Base-by-base conservation (phyloP, 2,888 invertebrate species). In the Cactoblastis cactorum region DNA sequence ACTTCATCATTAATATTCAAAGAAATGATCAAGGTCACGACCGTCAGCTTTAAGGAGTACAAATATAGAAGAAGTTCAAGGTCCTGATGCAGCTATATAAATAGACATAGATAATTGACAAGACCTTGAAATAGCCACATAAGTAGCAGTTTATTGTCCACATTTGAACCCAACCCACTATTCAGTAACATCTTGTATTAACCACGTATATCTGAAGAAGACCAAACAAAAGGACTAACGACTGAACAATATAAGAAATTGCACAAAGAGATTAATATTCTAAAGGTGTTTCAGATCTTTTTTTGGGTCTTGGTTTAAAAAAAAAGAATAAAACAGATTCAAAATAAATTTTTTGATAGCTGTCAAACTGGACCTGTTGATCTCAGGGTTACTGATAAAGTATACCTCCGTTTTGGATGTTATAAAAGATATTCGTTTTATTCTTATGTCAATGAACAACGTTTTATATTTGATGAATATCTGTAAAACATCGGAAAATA, bases 191-290 rank as follows among this genome's bases (percentile, higher is more conserved):
- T 18, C 38, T 2, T 15, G 37, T 8, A 14, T 18, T 18, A 32
- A 17, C 15, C 11, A 28, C 15, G 1, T 28, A 28, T 19, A 14
- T n/a, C 14, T 24, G 22, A 6, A 28, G 43, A 43, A 43, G 43
- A n/a, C 28, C 28, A 28, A 28, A 43, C 43, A 43, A 43, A 28
- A 24, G 14, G 41, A 39, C n/a, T 19, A 41, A 41, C 19, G 39
- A 41, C 39, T 3, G 39, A 18, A 43, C 28, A 43, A 43, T 43
- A n/a, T 24, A 43, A 15, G 0, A 14, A 43, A 28, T 43, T 43
- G 17, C 43, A 43, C 28, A 41, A 41, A 24, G 24, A 15, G 37
- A 11, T 18, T 18, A 11, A 34, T 14, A 18, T 37, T 18, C 9
- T 1, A 28, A 28, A 4, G 28, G 4, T 28, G 8, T 28, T 5